A percentile compares a stretch with the other conserved stretches of the same genome.
These are phyloP conservation scores for Ahaetulla prasina DNA, from an alignment of 2,113 vertebrate species.

Conservation along the genomic window DNA sequence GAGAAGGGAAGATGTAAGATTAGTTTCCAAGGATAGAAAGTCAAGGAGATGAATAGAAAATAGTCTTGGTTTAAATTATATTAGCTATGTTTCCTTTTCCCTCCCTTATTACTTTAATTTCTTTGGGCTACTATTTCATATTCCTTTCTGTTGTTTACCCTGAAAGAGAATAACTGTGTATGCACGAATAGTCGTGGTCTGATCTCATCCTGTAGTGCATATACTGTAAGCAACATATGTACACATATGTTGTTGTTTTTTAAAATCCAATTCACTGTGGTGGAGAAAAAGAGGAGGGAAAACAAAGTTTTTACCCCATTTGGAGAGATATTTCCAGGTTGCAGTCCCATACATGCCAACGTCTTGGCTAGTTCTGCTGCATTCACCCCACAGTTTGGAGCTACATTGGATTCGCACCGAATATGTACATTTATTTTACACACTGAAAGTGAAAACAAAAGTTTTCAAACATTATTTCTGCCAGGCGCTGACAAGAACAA, in stretches of 20 bases:
- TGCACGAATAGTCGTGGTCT: no score
- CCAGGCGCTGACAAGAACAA: not conserved
- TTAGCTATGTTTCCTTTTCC: not conserved
- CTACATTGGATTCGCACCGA: constrained; percentile 89
- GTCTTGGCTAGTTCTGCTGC: constrained; percentile 88
- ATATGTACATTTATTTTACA: constrained; percentile 98
- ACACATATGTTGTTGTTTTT: not conserved
- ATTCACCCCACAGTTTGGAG: constrained; percentile 93
- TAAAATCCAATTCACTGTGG: not conserved
- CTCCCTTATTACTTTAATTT: not conserved
- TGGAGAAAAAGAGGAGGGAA: not conserved
- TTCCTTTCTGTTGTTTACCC: not conserved
- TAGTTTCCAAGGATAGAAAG: not conserved
- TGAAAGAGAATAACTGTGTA: not conserved
- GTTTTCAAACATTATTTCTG: constrained; percentile 13
- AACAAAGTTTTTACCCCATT: constrained; percentile 66
- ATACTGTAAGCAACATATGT: not conserved
- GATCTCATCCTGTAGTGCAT: not conserved
- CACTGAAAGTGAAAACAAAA: constrained; percentile 66
- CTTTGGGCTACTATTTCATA: not conserved
- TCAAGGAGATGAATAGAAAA: not conserved
- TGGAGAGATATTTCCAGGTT: constrained; percentile 81
- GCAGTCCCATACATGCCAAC: constrained; percentile 91
- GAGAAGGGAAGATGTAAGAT: not conserved
- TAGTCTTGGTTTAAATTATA: not conserved